Conservation (phyloP, 2,888 invertebrate genomes). For the Noctua fimbriata region DNA sequence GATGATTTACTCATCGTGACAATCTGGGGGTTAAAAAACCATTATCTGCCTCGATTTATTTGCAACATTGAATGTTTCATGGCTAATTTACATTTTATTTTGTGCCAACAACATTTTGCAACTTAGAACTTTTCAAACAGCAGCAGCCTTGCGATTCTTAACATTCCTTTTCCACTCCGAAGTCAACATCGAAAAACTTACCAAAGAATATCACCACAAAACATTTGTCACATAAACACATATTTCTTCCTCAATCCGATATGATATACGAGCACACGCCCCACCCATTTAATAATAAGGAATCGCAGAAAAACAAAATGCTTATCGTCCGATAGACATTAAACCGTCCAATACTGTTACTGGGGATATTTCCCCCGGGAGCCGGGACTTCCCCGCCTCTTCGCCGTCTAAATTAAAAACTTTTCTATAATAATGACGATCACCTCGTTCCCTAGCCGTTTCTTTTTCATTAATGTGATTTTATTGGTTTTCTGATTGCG, state of each 20-base stretch:
- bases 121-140: background rate
- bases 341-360: slow-evolving; percentile 58
- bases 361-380: slow-evolving; percentile 61
- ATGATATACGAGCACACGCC: slow-evolving; percentile 48
- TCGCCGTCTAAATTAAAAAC: slow-evolving; percentile 66
- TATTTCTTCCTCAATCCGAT: slow-evolving; percentile 46
- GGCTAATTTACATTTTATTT: background rate
- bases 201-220: slow-evolving; percentile 9
- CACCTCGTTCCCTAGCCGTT: slow-evolving; percentile 44
- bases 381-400: slow-evolving; percentile 24
- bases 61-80: too few relatives aligned
- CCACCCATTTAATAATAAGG: slow-evolving; percentile 42
- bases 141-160: background rate
- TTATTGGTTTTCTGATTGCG: slow-evolving; percentile 59
- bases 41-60: background rate
- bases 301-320: slow-evolving; percentile 52
- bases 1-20: background rate
- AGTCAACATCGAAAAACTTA: slow-evolving; percentile 4
- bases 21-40: too few relatives aligned
- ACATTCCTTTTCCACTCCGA: background rate
- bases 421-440: slow-evolving; percentile 61
- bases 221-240: slow-evolving; percentile 47
- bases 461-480: slow-evolving; percentile 57
- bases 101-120: background rate
- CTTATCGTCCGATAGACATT: slow-evolving; percentile 49